A percentile compares a stretch with the other conserved stretches of the same genome.
These are phyloP conservation scores for Cylas formicarius DNA, from an alignment of 1,140 invertebrate species.

Conservation along the genomic window DNA sequence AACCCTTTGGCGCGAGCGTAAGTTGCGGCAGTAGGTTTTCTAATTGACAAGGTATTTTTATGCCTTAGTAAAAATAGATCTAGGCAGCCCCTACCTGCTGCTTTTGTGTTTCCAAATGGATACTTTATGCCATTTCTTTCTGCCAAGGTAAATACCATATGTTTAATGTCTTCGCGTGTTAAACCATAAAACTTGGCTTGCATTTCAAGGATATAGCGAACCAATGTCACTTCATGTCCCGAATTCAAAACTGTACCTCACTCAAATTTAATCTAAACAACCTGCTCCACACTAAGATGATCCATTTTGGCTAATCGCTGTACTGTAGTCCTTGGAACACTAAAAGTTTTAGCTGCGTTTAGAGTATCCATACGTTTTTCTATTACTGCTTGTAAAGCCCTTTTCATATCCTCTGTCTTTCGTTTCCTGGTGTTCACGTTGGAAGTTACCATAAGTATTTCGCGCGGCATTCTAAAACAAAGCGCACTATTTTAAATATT, in stretches of 20 bases:
- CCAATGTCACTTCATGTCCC: not conserved
- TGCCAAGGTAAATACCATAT: slow-evolving; percentile 9
- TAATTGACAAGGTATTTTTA: slow-evolving; percentile 10
- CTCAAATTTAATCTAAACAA: slow-evolving; percentile 4
- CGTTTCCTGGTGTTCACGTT: not conserved
- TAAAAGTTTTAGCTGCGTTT: slow-evolving; percentile 3
- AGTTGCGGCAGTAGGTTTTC: slow-evolving; percentile 7
- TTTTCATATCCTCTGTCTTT: slow-evolving; percentile 1
- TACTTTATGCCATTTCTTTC: slow-evolving; percentile 4
- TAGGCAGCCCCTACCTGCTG: not conserved
- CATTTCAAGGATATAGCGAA: slow-evolving; percentile 9
- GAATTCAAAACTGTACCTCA: slow-evolving; percentile 1
- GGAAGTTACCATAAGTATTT: not conserved
- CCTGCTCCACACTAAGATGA: slow-evolving; percentile 5
- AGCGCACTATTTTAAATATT: not conserved
- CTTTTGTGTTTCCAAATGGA: slow-evolving; percentile 6
- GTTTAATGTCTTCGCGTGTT: slow-evolving; percentile 4
- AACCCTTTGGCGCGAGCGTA: slow-evolving; percentile 8
- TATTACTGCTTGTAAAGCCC: slow-evolving; percentile 5
- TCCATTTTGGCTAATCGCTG: slow-evolving; percentile 5
- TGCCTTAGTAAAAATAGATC: slow-evolving; percentile 11
- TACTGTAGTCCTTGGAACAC: slow-evolving; percentile 3
- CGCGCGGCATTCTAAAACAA: slow-evolving; percentile 8
- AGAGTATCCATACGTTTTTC: slow-evolving; percentile 5
- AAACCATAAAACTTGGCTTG: slow-evolving; percentile 6